These are phyloP conservation scores for Gobio gobio DNA, from an alignment of 2,113 vertebrate genomes.

Conservation along the genomic window DNA sequence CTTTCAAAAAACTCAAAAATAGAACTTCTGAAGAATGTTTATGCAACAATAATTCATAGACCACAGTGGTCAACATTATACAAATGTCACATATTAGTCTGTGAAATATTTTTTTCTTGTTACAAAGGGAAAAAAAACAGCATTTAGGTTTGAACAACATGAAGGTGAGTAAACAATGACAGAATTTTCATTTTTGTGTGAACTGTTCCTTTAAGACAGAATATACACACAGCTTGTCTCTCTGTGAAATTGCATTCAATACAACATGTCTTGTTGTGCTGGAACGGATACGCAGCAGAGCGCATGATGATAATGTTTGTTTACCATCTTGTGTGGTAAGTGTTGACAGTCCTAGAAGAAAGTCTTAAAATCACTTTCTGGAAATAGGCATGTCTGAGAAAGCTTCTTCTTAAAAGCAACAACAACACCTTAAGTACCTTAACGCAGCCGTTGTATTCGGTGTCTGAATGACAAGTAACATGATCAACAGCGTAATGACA, in stretches of 20 bases:
- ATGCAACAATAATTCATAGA: neutral
- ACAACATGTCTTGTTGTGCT: neutral
- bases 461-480: neutral
- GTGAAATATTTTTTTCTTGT: no score
- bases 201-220: neutral
- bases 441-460: neutral
- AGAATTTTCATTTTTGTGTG: neutral
- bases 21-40: neutral
- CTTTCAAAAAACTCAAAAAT: neutral
- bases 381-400: neutral
- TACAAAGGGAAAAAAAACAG: neutral
- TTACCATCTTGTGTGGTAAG: slow-evolving; percentile 4
- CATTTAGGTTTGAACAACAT: neutral
- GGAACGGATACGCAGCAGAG: neutral
- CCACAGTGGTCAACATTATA: neutral
- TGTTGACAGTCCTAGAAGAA: neutral
- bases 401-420: slow-evolving; percentile 7
- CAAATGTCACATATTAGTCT: no score
- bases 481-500: neutral
- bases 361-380: neutral
- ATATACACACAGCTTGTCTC: neutral
- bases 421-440: neutral
- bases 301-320: neutral
- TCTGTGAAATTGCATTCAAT: neutral
- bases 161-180: neutral